Percentiles rank a stretch among this genome's conserved stretches.
Evolutionary conservation across 37 sponge, comb jelly and placozoan species (phyloP).

Genomic region (Geodia barretti): DNA sequence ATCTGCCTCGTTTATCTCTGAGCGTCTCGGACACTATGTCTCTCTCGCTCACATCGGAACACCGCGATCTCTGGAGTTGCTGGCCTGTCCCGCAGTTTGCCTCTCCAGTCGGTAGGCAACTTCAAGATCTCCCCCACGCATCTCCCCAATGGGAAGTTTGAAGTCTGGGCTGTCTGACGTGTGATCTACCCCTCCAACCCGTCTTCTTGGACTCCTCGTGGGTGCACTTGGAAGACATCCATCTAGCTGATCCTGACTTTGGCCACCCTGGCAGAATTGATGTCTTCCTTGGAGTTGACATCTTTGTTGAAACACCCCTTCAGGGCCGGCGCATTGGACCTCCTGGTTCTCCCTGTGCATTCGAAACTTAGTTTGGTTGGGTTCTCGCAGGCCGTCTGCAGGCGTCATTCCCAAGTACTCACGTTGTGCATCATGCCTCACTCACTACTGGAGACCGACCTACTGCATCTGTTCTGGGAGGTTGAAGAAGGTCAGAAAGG

Average conservation of each 20-base stretch:
- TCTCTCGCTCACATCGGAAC: constrained; percentile 3
- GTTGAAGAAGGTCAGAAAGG: constrained; percentile 5
- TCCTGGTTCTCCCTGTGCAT: constrained; percentile 13
- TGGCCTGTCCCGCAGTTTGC: constrained; percentile 3
- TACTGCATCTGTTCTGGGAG: too few relatives aligned
- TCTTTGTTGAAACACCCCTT: not conserved
- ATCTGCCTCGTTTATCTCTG: constrained; percentile 28
- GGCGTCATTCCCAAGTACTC: not conserved
- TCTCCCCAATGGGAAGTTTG: constrained; percentile 7
- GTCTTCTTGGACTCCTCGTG: constrained; percentile 30
- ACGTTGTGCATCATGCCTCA: not conserved
- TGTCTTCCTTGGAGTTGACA: constrained; percentile 23
- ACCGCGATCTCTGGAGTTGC: constrained; percentile 30
- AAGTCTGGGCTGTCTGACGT: constrained; percentile 21
- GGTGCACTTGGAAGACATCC: constrained; percentile 5
- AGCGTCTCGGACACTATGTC: constrained; percentile 27
- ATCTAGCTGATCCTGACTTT: constrained; percentile 26
- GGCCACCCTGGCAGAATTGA: constrained; percentile 28
- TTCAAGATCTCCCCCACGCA: constrained; percentile 1
- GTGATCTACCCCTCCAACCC: constrained; percentile 26
- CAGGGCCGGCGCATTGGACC: constrained; percentile 27
- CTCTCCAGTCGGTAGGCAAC: not conserved
- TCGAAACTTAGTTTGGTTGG: constrained; percentile 35
- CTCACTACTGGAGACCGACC: too few relatives aligned
- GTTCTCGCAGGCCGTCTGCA: constrained; percentile 6